Conservation (phyloP, 2,888 invertebrate genomes). For the Yponomeuta evonymella region DNA sequence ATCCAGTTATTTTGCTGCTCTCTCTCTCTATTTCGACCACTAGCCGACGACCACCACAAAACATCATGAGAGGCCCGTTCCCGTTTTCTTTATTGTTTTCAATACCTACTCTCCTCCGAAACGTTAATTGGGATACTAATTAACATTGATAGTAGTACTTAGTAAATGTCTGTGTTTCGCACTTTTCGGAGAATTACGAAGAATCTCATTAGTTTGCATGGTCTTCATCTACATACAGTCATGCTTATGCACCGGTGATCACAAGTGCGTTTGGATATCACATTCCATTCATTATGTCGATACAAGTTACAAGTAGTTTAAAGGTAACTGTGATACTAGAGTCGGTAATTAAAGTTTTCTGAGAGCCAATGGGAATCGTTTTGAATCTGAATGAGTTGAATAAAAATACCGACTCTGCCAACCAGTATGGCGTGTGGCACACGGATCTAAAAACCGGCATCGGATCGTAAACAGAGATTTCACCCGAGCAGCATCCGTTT, state of each 20-base stretch:
- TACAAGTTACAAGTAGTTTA: no score
- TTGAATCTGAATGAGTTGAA: conserved; percentile 8
- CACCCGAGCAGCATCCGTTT: conserved; percentile 44
- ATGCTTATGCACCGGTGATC: not conserved
- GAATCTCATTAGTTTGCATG: not conserved
- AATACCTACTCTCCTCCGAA: not conserved
- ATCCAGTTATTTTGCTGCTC: not conserved
- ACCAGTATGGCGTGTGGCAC: conserved; percentile 11
- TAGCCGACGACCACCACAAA: not conserved
- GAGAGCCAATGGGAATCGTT: not conserved
- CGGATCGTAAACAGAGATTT: conserved; percentile 37
- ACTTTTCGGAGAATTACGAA: no score
- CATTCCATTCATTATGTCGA: not conserved
- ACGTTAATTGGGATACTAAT: not conserved
- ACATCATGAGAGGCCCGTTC: not conserved
- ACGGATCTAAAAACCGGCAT: conserved; percentile 27
- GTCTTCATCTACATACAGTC: not conserved
- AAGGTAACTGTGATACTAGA: no score
- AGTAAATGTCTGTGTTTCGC: no score
- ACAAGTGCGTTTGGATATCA: not conserved
- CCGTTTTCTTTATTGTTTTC: not conserved
- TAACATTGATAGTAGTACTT: not conserved
- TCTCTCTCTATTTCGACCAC: no score
- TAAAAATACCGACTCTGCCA: not conserved
- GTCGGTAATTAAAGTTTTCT: not conserved